Evolutionary conservation across 2,888 invertebrate genomes (phyloP), one percentile per base, ranked within the genome.

Genomic region (Rhyacophila evoluta): DNA sequence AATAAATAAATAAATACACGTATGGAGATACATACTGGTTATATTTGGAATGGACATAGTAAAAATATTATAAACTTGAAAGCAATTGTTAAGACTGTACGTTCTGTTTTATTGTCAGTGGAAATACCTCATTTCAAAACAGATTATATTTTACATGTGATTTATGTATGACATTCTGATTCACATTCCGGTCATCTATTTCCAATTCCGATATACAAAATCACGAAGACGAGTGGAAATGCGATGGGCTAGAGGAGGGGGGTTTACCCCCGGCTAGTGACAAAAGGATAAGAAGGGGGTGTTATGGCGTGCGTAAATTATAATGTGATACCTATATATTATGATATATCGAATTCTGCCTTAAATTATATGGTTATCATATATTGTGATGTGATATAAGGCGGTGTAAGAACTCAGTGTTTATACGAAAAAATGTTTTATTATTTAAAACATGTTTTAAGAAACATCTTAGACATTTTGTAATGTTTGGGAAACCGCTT

Each of bases 101-200:
- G 15, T 37, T 41, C 69, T 82, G 80, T 81, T 81, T 82, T 82
- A 82, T 82, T 82, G 82, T 82, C 81, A 78, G 88, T 88, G 74
- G 82, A 82, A 89, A 89, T 88, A 89, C 89, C 88, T 88, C 89
- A 87, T 87, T 87, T 88, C 88, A 88, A 88, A 88, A 89, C 89
- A 90, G 89, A 90, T 90, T 90, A 90, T 90, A 90, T 90, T 90
- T 87, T 89, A 89, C 89, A 89, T 90, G 89, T 90, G 90, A 90
- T 90, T 90, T 90, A 90, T 89, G 89, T 81, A 82, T 81, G 82
- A 82, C 82, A 82, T 82, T 82, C 78, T 81, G 82, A 79, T 81
- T 79, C 79, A 78, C 81, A 81, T 82, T 82, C 81, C 82, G 82
- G 82, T 82, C 82, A 82, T 82, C 82, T 79, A 82, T 82, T 82